phyloP scores from a whole-genome alignment of 2,797 vertebrate genomes.

The Hippoglossus hippoglossus region DNA sequence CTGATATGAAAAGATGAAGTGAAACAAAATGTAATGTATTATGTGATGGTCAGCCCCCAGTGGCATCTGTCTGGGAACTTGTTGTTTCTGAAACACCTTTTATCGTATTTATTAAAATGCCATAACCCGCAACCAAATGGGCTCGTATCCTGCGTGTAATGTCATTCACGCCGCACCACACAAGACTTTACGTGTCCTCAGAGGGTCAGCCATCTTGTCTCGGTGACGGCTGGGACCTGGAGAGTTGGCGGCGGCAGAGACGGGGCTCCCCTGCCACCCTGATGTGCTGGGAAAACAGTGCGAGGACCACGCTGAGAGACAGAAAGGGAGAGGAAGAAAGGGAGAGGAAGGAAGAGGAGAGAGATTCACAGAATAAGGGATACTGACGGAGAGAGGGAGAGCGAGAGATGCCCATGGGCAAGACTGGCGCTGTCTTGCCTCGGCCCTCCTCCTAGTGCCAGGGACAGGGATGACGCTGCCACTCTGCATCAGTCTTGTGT shows the following conservation, averaged over 20 bases:
- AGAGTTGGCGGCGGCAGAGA: slow-evolving; percentile 55
- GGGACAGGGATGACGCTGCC: slow-evolving; percentile 78
- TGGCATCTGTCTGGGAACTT: background rate
- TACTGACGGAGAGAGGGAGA: slow-evolving; percentile 39
- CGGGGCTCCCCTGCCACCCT: slow-evolving; percentile 55
- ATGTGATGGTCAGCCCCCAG: slow-evolving; percentile 15
- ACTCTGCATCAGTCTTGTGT: slow-evolving; percentile 85
- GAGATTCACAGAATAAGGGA: slow-evolving; percentile 55
- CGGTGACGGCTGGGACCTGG: slow-evolving; percentile 58
- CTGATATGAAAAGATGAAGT: slow-evolving; percentile 15
- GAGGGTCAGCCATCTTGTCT: slow-evolving; percentile 70
- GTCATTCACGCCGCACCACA: slow-evolving; percentile 41
- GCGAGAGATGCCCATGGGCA: slow-evolving; percentile 72
- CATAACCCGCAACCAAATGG: slow-evolving; percentile 32
- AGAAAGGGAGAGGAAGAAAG: slow-evolving; percentile 47
- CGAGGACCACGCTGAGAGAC: slow-evolving; percentile 58
- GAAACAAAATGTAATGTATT: background rate
- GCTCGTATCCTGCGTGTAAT: slow-evolving; percentile 31
- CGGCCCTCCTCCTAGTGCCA: slow-evolving; percentile 79
- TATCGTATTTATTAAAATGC: background rate
- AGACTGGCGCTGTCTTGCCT: slow-evolving; percentile 77
- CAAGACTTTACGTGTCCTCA: slow-evolving; percentile 66
- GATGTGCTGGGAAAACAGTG: slow-evolving; percentile 66
- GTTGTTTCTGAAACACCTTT: background rate
- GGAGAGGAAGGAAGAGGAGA: slow-evolving; percentile 35